Evolutionary conservation across 2,113 vertebrate species (phyloP).

Genomic region (Neolamprologus longior): DNA sequence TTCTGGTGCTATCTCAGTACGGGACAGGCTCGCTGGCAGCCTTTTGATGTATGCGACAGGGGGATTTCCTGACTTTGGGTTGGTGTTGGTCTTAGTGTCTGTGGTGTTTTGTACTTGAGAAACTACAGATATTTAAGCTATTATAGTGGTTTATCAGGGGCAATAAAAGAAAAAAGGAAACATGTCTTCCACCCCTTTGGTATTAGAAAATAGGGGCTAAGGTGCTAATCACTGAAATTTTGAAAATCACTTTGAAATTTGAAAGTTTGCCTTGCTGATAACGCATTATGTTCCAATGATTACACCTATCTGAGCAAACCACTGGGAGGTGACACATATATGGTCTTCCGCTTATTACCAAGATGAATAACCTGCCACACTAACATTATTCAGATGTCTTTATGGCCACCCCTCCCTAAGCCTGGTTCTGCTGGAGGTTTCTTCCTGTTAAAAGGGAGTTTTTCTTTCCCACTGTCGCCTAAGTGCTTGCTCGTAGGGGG

Average conservation of each 20-base stretch:
- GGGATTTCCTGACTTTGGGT: conserved; percentile 38
- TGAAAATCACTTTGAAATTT: background rate
- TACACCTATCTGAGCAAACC: background rate
- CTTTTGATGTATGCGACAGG: conserved; percentile 34
- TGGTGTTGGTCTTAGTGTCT: conserved; percentile 2
- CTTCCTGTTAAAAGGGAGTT: background rate
- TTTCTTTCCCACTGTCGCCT: background rate
- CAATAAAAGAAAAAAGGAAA: background rate
- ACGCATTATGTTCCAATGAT: background rate
- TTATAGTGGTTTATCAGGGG: background rate
- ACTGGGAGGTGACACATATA: background rate
- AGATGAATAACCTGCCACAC: background rate
- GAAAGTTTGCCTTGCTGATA: background rate
- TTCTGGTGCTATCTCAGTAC: conserved; percentile 40
- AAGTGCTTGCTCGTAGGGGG: background rate
- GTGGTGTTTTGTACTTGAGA: background rate
- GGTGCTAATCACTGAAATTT: background rate
- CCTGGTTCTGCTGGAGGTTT: background rate
- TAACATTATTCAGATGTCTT: background rate
- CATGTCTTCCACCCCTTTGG: background rate
- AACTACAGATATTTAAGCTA: background rate
- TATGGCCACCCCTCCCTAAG: background rate
- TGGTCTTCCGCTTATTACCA: background rate
- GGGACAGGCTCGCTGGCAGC: background rate
- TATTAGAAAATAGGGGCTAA: background rate